These are phyloP conservation scores for Craseonycteris thonglongyai DNA, from an alignment of 2,113 vertebrate species.

Conservation along the genomic window DNA sequence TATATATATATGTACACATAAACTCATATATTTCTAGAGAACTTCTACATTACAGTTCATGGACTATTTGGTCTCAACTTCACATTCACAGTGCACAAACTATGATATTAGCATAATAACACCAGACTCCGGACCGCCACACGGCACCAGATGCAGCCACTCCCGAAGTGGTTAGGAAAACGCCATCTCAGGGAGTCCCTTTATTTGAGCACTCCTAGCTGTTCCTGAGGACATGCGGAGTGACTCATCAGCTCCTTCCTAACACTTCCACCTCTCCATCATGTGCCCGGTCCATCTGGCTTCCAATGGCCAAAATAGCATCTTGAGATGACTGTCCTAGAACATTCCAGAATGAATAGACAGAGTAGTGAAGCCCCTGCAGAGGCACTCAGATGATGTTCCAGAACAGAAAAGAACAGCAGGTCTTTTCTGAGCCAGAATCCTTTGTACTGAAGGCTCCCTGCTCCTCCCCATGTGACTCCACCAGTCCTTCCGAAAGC, in stretches of 20 bases:
- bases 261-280: neutral
- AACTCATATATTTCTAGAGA: neutral
- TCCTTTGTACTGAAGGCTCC: neutral
- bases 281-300: constrained; percentile 26
- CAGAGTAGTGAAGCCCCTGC: neutral
- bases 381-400: neutral
- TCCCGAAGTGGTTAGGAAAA: neutral
- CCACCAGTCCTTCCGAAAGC: neutral
- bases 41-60: neutral
- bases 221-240: neutral
- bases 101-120: neutral
- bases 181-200: neutral
- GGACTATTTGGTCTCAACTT: constrained; percentile 3
- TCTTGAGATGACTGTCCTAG: neutral
- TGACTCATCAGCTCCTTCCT: neutral
- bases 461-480: no score
- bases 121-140: neutral
- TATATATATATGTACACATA: neutral
- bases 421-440: neutral
- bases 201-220: neutral
- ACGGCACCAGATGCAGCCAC: neutral
- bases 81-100: neutral
- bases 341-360: neutral
- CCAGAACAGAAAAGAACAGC: neutral
- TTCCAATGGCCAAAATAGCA: constrained; percentile 27